phyloP scores from a whole-genome alignment of 2,888 invertebrate genomes.

The Amphimallon solstitiale region DNA sequence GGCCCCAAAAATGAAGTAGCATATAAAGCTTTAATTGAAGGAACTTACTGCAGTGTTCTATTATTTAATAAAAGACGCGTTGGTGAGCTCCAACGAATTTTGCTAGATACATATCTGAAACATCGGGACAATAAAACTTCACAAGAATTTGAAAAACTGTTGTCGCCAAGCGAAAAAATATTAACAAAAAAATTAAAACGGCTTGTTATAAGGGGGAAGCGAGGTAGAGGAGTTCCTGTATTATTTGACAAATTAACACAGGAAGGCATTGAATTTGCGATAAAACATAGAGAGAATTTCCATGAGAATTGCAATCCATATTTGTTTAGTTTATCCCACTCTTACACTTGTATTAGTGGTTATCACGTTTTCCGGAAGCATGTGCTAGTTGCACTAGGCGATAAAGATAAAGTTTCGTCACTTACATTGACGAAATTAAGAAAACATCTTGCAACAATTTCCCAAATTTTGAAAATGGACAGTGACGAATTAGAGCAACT shows the following conservation, averaged over 20 bases:
- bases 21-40: no score
- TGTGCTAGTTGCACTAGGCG: conserved; percentile 18
- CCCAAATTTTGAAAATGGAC: conserved; percentile 22
- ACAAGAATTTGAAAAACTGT: conserved; percentile 20
- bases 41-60: no score
- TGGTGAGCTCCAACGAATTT: no score
- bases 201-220: conserved; percentile 25
- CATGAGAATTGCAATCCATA: conserved; percentile 7
- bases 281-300: neutral
- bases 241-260: conserved; percentile 23
- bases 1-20: no score
- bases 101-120: neutral
- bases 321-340: conserved; percentile 22
- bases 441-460: conserved; percentile 27
- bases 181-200: conserved; percentile 3
- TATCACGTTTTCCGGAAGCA: conserved; percentile 11
- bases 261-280: conserved; percentile 2
- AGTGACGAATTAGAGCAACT: conserved; percentile 20
- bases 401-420: conserved; percentile 8
- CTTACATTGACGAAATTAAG: conserved; percentile 16
- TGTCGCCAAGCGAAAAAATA: conserved; percentile 12
- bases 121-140: neutral
- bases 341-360: neutral
- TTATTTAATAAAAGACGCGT: no score
- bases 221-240: conserved; percentile 28